Evolutionary conservation across 2,113 vertebrate genomes (phyloP).

Genomic region (Eretmochelys imbricata): DNA sequence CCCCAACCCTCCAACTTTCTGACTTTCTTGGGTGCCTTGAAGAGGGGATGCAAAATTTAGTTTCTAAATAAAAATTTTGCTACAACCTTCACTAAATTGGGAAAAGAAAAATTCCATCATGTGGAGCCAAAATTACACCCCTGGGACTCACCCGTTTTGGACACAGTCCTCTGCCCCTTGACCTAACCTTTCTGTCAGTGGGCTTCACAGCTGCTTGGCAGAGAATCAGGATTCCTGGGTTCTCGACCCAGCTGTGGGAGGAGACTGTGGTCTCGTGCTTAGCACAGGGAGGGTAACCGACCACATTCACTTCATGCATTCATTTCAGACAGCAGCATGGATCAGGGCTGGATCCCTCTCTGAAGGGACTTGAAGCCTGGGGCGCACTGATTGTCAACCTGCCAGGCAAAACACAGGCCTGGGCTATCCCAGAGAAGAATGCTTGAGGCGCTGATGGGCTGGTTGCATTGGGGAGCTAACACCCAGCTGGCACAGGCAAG

Average conservation of each 20-base stretch:
- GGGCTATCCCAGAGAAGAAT: no score
- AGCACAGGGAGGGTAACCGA: neutral
- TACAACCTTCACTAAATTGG: neutral
- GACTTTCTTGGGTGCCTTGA: neutral
- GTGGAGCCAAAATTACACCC: neutral
- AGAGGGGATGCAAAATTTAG: neutral
- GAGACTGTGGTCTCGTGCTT: no score
- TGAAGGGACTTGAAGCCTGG: no score
- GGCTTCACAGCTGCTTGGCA: neutral
- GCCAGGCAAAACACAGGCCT: no score
- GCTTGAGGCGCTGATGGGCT: no score
- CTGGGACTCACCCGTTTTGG: neutral
- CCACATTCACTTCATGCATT: neutral
- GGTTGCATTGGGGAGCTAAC: no score
- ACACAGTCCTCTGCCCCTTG: neutral
- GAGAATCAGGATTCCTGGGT: neutral
- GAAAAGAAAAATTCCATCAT: neutral
- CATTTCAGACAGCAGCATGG: neutral
- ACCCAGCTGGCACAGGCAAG: no score
- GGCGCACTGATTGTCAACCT: no score
- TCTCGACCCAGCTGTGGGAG: no score
- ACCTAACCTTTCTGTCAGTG: neutral
- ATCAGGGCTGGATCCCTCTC: no score
- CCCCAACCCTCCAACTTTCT: neutral
- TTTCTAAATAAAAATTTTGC: neutral